Evolutionary conservation across 1,140 invertebrate species (phyloP), one percentile per base, ranked within the genome.

Genomic region (Metaphire vulgaris): DNA sequence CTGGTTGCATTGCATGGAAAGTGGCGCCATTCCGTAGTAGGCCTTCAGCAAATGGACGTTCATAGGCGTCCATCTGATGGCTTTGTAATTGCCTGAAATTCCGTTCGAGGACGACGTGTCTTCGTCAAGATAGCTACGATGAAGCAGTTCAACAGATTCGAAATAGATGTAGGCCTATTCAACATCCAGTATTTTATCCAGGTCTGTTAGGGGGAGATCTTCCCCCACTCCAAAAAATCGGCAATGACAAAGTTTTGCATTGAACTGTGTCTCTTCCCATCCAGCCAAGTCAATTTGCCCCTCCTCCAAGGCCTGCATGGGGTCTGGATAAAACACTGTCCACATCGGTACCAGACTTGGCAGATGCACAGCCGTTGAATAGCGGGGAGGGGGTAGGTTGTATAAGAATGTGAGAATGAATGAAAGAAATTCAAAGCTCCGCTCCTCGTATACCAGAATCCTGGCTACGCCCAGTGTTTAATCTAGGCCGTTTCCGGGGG

Each of bases 1-100:
- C 82, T 90, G 90, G 86, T 98, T 98, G 84, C 96, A 98, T 83
- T 97, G 95, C 93, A 97, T 96, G 70, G 94, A 94, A 69, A 98
- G 89, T 29, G 94, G 92, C 1, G 94, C 90, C 79, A 91, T 90
- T n/a, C 89, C 88, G 83, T 96, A 98, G 16, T 97, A 89, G 73
- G 91, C 89, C 32, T 91, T 87, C 32, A 98, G 86, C 21, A 94
- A 87, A 67, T 90, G 86, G 0, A 90, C 88, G 29, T 92, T 89
- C 65, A 93, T 87, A 70, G 90, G 91, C 12, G 90, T 94, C 95
- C 95, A 98, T 26, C 91, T 86, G 69, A 97, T 92, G 1, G 90
- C 88, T 64, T 90, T 86, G 83, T 96, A 97, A 86, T 96, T 95
- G 1, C 88, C 86, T 0, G 91, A 33, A 26, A 81, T 76, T 14